Evolutionary conservation across 2,888 invertebrate species (phyloP), one percentile per base, ranked within the genome.

Genomic region (Microctonus hyperodae): DNA sequence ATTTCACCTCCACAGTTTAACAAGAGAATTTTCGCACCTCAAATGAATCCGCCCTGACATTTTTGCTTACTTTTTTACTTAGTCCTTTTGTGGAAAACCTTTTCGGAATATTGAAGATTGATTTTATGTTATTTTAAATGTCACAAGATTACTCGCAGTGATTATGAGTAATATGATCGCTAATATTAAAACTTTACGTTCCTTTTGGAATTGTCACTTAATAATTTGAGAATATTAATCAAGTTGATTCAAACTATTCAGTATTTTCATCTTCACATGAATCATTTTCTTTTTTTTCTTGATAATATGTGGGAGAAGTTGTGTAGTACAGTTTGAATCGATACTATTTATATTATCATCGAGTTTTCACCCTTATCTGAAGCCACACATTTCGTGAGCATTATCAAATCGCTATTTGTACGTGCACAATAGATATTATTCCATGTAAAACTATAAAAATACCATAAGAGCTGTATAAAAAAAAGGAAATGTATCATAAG

Each of bases 401-500:
- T 64, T 75, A 78, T 78, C 78, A 65, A 74, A 73, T 75, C 61
- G 67, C 70, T 65, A 71, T 65, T 70, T 74, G 71, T 62, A 62
- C 71, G 72, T 73, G 71, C 74, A 75, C 70, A 62, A 57, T 66
- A 60, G 25, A 51, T 25, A 51, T 51, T n/a, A n/a, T 51, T 25
- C 51, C 11, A n/a, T 25, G 25, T 23, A 51, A 23, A 51, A 25
- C 23, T 23, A 23, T 11, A 51, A 59, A 33, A 51, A 40, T 50
- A 9, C 28, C 28, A 28, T 5, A n/a, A n/a, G n/a, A n/a, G n/a
- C n/a, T n/a, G n/a, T n/a, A 25, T 28, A 53, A 53, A 22, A 53
- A 5, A 16, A 23, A 50, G 16, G 28, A 55, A 51, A 10, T 11
- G 4, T 33, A 55, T 55, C 10, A 55, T 20, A 35, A 23, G 11